These are phyloP conservation scores for Drosophila bocqueti DNA, from an alignment of 1,140 invertebrate species.

Conservation along the genomic window DNA sequence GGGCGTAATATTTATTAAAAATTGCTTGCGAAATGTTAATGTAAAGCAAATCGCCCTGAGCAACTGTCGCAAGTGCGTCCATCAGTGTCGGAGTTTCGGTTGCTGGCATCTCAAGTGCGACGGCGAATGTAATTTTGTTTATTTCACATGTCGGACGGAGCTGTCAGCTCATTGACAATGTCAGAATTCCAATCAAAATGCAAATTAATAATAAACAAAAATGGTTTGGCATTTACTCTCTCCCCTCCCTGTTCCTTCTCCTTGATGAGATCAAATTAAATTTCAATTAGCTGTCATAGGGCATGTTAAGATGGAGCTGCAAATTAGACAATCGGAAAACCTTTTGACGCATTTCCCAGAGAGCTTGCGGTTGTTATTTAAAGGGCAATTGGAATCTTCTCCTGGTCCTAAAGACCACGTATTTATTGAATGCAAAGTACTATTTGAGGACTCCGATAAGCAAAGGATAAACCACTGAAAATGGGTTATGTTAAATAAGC, in stretches of 20 bases:
- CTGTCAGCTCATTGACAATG: conserved; percentile 70
- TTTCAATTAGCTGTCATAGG: conserved; percentile 69
- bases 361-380: conserved; percentile 31
- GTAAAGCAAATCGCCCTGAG: conserved; percentile 43
- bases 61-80: conserved; percentile 30
- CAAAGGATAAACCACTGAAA: no score
- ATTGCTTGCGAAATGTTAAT: conserved; percentile 52
- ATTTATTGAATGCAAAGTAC: conserved; percentile 6
- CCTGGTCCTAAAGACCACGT: background rate
- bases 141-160: conserved; percentile 56
- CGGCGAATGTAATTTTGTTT: conserved; percentile 60
- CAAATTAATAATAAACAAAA: conserved; percentile 84
- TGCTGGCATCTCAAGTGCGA: conserved; percentile 41
- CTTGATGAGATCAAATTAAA: conserved; percentile 49
- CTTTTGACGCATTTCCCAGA: conserved; percentile 9
- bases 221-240: conserved; percentile 60
- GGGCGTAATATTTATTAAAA: conserved; percentile 66
- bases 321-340: conserved; percentile 27
- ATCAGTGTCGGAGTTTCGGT: conserved; percentile 34
- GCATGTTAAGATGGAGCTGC: conserved; percentile 10
- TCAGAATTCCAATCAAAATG: conserved; percentile 76
- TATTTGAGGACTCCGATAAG: background rate
- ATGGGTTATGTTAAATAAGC: background rate
- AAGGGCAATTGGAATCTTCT: conserved; percentile 12
- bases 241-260: background rate